These are phyloP conservation scores for Lepus oiostolus DNA, from an alignment of 2,797 vertebrate genomes.

Conservation along the genomic window DNA sequence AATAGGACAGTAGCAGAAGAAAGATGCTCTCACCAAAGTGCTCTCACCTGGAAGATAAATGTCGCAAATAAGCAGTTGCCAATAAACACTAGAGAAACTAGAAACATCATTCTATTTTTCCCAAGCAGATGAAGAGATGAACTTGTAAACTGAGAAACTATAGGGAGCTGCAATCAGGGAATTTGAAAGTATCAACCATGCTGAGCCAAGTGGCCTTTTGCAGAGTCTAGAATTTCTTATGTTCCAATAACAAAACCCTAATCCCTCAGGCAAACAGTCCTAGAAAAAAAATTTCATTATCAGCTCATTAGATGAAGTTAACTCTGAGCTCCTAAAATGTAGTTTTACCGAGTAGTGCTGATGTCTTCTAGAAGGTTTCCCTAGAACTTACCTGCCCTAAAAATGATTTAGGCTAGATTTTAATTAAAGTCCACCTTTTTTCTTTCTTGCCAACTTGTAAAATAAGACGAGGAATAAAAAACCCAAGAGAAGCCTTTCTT, in stretches of 20 bases:
- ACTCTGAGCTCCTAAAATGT: conserved; percentile 73
- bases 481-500: background rate
- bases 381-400: conserved; percentile 6
- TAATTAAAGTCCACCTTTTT: conserved; percentile 14
- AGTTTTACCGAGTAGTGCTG: conserved; percentile 58
- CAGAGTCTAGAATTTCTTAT: conserved; percentile 74
- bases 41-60: conserved; percentile 63
- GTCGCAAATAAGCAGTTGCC: conserved; percentile 61
- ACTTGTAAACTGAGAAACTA: conserved; percentile 72
- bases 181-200: conserved; percentile 68
- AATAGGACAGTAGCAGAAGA: conserved; percentile 79
- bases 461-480: conserved; percentile 36
- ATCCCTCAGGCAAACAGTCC: conserved; percentile 70
- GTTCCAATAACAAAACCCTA: conserved; percentile 81
- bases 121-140: conserved; percentile 50
- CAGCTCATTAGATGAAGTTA: conserved; percentile 78
- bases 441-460: conserved; percentile 41
- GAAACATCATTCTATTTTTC: conserved; percentile 70
- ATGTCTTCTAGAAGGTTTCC: conserved; percentile 42
- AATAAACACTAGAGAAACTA: conserved; percentile 34
- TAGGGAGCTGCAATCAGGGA: conserved; percentile 66
- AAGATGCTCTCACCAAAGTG: conserved; percentile 68
- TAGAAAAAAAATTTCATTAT: conserved; percentile 67
- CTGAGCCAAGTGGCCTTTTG: conserved; percentile 74
- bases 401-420: conserved; percentile 36